Base-by-base conservation (phyloP, 2,113 vertebrate species). In the Scortum barcoo region DNA sequence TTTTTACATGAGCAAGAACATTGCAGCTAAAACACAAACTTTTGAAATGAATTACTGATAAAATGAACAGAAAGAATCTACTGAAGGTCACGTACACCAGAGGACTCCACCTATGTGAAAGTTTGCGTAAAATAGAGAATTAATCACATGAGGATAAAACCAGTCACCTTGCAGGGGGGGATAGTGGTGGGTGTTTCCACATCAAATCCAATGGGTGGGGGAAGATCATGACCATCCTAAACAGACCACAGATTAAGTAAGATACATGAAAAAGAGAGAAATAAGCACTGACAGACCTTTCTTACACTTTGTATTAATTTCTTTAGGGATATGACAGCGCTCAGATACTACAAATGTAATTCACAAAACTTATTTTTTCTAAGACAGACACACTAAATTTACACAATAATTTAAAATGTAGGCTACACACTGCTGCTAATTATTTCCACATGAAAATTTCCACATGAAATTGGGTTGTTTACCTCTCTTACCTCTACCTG, bases 141-240 rank as follows among this genome's bases (percentile, higher is more conserved):
- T 5, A 20, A 61, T 65, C 5, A 61, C 12, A 58, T 4, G 14
- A 51, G 28, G 28, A 10, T 38, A 70, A 78, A 70, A 73, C 1
- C 4, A 56, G 17, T 72, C 4, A 98, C 97, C 95, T 97, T 98
- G 95, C 94, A 95, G 1, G 96, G 89, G 0, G 97, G 97, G 56
- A 98, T 94, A 1, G 91, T 91, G 2, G 97, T 97, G n/a, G 95
- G 95, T 0, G 96, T 89, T 91, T 97, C 97, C 13, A 98, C 93
- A 62, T 97, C 97, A 86, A 98, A 98, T 1, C 96, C 89, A 80
- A 98, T 98, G 1, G 97, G 96, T 0, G 96, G 94, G 10, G 97
- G 97, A 54, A 98, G 96, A 62, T 96, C 96, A n/a, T 96, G 92
- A 5, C 97, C 96, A 17, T 98, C 97, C 97, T 98, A 40, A 19